Evolutionary conservation across 2,113 vertebrate genomes (phyloP), one percentile per base, ranked within the genome.

Genomic region (Thamnaconus septentrionalis): DNA sequence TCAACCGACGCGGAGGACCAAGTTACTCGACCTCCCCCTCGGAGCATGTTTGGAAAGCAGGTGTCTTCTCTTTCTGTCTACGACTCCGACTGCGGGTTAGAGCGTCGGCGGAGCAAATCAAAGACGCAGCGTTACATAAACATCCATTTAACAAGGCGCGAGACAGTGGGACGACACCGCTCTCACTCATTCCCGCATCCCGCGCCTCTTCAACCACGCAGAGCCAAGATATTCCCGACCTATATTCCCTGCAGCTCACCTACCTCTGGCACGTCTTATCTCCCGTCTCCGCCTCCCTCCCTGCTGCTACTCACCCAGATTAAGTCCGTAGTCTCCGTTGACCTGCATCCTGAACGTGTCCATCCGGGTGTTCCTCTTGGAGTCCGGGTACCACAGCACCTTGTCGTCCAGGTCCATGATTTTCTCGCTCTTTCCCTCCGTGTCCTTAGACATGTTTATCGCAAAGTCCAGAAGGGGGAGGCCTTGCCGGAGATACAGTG

Each of bases 351-450:
- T 92, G 71, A 98, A 98, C 52, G 76, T 91, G 75, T 98, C 95
- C 96, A 97, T 98, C 73, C 85, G 92, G 4, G 96, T 95, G 83
- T 93, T 91, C 76, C 79, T 94, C 89, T 98, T 98, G 31, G 94
- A 92, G 90, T 98, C 94, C 0, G 97, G 97, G 89, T 96, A 94
- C 97, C 97, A 99, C 88, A 98, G 73, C 86, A 94, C 94, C 85
- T 89, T 94, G 65, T 90, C 85, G 89, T 94, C 95, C 93, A 94
- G 88, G 56, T 96, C 94, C 94, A 96, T 90, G 45, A 98, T 98
- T 73, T 93, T 94, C 69, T 93, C 92, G 76, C 70, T 83, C 59
- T 83, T 85, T 4, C 65, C 71, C 71, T 89, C 83, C 60, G 83
- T 89, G 66, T 93, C 89, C 71, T 92, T 90, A 39, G 95, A 96